Percentiles rank a stretch among this genome's conserved stretches.
Conservation (phyloP, 1,140 invertebrate species). For the Ditylenchus dipsaci region DNA sequence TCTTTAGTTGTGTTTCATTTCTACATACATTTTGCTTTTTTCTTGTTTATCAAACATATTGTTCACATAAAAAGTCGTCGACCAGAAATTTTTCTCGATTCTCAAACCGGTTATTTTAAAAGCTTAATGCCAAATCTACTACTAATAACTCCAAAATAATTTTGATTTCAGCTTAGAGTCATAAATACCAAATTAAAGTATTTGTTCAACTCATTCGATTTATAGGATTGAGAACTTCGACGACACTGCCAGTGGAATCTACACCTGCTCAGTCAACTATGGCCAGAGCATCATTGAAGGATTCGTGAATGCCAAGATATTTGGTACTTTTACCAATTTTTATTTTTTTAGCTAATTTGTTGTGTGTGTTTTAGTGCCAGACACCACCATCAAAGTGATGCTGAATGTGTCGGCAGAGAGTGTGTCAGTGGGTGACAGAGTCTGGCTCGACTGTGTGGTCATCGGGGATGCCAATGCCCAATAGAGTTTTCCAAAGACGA, state of each 20-base stretch:
- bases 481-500: slow-evolving; percentile 54
- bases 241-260: slow-evolving; percentile 47
- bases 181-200: too few species aligned
- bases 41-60: too few species aligned
- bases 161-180: too few species aligned
- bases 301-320: slow-evolving; percentile 56
- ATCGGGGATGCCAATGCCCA: slow-evolving; percentile 48
- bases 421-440: slow-evolving; percentile 51
- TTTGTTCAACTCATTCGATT: not conserved
- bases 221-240: slow-evolving; percentile 53
- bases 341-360: not conserved
- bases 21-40: too few species aligned
- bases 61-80: too few species aligned
- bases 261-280: slow-evolving; percentile 50
- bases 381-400: slow-evolving; percentile 57
- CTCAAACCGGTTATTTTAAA: too few species aligned
- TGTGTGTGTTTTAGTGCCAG: slow-evolving; percentile 46
- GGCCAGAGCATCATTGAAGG: slow-evolving; percentile 52
- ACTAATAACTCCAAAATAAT: slow-evolving; percentile 4
- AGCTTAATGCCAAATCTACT: not conserved
- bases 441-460: slow-evolving; percentile 56
- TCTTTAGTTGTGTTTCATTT: too few species aligned
- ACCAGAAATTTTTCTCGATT: too few species aligned
- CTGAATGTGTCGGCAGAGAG: slow-evolving; percentile 52
- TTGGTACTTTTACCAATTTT: slow-evolving; percentile 31